Base-by-base conservation (phyloP, 2,888 invertebrate genomes). In the Troides oblongomaculatus region DNA sequence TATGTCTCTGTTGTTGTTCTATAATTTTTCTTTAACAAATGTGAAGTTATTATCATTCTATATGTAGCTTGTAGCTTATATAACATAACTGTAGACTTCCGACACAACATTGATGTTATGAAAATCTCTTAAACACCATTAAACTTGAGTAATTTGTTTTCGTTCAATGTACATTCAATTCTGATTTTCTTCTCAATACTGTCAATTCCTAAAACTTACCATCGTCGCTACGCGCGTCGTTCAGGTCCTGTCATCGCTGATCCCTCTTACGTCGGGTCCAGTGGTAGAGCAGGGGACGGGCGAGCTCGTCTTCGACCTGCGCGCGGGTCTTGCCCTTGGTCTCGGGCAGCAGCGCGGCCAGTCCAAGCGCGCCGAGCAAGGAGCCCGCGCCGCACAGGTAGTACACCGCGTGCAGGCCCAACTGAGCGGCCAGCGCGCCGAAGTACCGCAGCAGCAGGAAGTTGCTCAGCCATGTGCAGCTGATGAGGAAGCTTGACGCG, bases 391-490 rank as follows among this genome's bases (percentile, higher is more conserved):
- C 90, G 62, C 89, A 86, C 23, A 91, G 86, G 75, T 92, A 92
- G 79, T 90, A 92, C 0, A 85, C 85, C 46, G 86, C 81, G 77
- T 92, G 90, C 21, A 92, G 86, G 0, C 92, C 92, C 66, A 92
- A 77, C 0, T 82, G 73, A 57, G 86, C 72, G 12, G 90, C 89
- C 1, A 90, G 76, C 18, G 84, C 79, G 10, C 89, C 89, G 77
- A 87, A 92, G 81, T 92, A 92, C 8, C 92, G 87, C 2, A 92
- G 88, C 2, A 90, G 76, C 18, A 92, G 78, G 75, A 92, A 92
- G 73, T 82, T 90, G 77, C 86, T 89, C 0, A 91, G 81, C 92
- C 92, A 92, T 83, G 86, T 90, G 89, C 90, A 92, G 43, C 90
- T 87, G 75, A 92, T 88, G 21, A 92, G 82, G 30, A 92, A 79